Evolutionary conservation across 2,888 invertebrate species (phyloP), one percentile per base, ranked within the genome.

Genomic region (Lasioglossum zephyrum): DNA sequence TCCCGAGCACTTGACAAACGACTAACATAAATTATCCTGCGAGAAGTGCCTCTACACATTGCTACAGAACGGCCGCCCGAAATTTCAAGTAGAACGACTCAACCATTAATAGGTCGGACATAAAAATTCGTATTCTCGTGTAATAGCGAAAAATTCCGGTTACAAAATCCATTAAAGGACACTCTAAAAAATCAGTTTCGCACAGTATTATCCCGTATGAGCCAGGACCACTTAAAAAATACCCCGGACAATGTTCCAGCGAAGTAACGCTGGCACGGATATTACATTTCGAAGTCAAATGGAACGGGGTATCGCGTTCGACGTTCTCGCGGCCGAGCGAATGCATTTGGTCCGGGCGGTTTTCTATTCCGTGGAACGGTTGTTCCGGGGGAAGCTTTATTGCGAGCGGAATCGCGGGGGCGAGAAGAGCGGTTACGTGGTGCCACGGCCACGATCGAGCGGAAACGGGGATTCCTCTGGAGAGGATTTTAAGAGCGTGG

Each of bases 401-500:
- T 84, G 79, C 87, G 81, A 74, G 69, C 36, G 74, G 74, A 84
- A 79, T 80, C 85, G 77, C 76, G 75, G 47, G 73, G 31, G 49
- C 66, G 79, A 77, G 76, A n/a, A 57, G 57, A 57, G 63, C 75
- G 36, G 41, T 73, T 82, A 81, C 73, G 57, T 41, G 36, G 82
- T 39, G 76, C 49, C 44, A 47, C 81, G 83, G 81, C 76, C 85
- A 76, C 85, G 86, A 87, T 85, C 88, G 87, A 84, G 57, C 79
- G 77, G 74, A 87, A 83, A 83, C 81, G 79, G 66, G 79, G 84
- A 87, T 88, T 91, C 86, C 90, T 91, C 87, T 78, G 79, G 85
- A 86, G 86, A 82, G 84, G 87, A 87, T 86, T 89, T 82, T 82
- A 84, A 81, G 75, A 83, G 75, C 77, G 72, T 72, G 77, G 41